Base-by-base conservation (phyloP, 2,113 vertebrate species). In the Rhabdomys dilectus region DNA sequence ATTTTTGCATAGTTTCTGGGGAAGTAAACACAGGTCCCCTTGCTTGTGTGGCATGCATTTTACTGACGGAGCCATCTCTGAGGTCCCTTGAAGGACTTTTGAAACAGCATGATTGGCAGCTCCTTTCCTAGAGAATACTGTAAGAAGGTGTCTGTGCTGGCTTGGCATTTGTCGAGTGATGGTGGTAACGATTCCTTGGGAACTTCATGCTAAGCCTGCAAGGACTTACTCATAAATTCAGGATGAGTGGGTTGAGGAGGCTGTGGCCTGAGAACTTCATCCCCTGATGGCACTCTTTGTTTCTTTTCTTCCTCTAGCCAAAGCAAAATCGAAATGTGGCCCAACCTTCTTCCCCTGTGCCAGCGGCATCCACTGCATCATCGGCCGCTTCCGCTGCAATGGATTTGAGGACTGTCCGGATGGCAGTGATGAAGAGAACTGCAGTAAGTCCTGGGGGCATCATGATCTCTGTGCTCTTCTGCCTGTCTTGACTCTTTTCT, bases 361-460 rank as follows among this genome's bases (percentile, higher is more conserved):
- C 48, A 99, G 99, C 0, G 99, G 99, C 1, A 98, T 99, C 97
- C 99, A 99, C 98, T 99, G 99, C 98, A 99, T 99, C 98, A 99
- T 99, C 0, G 99, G 99, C 36, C 99, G 99, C 89, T 99, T 99
- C 99, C 99, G 98, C 15, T 99, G 99, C 89, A 99, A 99, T 0
- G 99, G 99, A 78, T 99, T 99, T 7, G 99, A 99, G 53, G 99
- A 99, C 97, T 99, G 99, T 97, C 99, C 99, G 0, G 99, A 99
- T 0, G 99, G 99, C 96, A 99, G 99, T 0, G 99, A 99, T 16
- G 99, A 99, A 93, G 99, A 99, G 84, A 99, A 99, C 98, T 99
- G 99, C 99, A 99, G 99, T 99, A 98, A 99, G 99, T 99, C 78
- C 68, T 7, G 4, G 62, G 22, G 6, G 1, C 6, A 0, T 2